These are phyloP conservation scores for Calidris pugnax DNA, from an alignment of 2,113 vertebrate species.

Conservation along the genomic window DNA sequence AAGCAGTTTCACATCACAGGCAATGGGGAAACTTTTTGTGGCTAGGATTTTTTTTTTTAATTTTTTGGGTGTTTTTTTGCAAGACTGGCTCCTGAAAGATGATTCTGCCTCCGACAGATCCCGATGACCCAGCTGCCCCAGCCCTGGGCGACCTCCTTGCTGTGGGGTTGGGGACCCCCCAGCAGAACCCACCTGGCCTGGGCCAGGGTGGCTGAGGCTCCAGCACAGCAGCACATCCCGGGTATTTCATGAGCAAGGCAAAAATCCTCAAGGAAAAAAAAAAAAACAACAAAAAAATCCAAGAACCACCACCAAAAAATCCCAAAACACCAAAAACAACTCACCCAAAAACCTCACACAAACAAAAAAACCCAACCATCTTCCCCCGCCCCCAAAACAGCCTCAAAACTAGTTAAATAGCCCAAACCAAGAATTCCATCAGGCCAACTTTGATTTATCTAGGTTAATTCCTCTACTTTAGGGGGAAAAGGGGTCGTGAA, in stretches of 20 bases:
- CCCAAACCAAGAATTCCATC: neutral
- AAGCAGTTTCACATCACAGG: neutral
- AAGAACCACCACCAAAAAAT: too few species aligned
- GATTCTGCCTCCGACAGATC: neutral
- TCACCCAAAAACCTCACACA: neutral
- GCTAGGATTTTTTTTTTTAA: neutral
- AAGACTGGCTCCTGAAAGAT: fast-evolving
- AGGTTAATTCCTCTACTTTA: fast-evolving
- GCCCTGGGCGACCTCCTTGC: neutral
- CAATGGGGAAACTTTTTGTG: neutral
- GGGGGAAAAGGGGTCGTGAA: fast-evolving
- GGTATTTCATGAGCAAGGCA: neutral
- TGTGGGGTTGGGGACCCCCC: neutral
- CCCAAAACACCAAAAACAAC: neutral
- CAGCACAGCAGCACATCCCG: fast-evolving
- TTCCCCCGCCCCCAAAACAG: neutral
- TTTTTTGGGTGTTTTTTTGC: neutral
- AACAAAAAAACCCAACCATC: fast-evolving
- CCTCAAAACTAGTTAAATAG: fast-evolving
- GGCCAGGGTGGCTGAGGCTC: neutral
- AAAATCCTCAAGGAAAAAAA: neutral
- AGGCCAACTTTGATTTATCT: fast-evolving
- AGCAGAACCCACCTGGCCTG: neutral
- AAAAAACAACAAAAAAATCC: neutral
- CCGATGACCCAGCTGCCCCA: fast-evolving